A percentile compares a stretch with the other conserved stretches of the same genome.
phyloP scores from a whole-genome alignment of 2,113 vertebrate species.

The Sphaerodactylus townsendi region DNA sequence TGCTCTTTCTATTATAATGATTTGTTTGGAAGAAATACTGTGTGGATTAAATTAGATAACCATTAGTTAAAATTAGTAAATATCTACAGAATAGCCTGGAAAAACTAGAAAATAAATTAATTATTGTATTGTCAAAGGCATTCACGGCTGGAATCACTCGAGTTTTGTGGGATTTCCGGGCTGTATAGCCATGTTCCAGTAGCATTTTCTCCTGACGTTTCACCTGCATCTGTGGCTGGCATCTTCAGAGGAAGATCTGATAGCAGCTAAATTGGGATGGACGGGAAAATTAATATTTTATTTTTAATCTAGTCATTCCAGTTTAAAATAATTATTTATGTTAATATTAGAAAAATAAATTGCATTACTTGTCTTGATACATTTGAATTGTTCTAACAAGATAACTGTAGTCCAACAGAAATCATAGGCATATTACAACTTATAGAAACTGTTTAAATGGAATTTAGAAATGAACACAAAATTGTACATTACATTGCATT shows the following conservation, averaged over 20 bases:
- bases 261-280: fast-evolving
- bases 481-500: background rate
- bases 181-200: too few relatives aligned
- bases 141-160: too few relatives aligned
- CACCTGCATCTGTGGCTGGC: too few relatives aligned
- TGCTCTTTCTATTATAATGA: background rate
- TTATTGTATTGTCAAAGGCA: background rate
- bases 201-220: too few relatives aligned
- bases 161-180: too few relatives aligned
- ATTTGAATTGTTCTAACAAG: constrained; percentile 16
- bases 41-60: constrained; percentile 13
- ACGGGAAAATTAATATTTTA: background rate
- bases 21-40: background rate
- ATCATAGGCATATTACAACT: constrained; percentile 10
- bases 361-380: background rate
- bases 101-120: background rate
- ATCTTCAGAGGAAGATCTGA: too few relatives aligned
- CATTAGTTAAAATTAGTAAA: background rate
- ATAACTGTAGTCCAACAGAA: constrained; percentile 24
- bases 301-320: background rate
- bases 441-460: constrained; percentile 17
- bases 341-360: background rate
- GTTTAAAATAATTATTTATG: background rate
- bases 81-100: background rate
- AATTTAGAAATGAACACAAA: constrained; percentile 23